Base-by-base conservation (phyloP, 2,888 invertebrate genomes). In the Dorcus parallelipipedus region DNA sequence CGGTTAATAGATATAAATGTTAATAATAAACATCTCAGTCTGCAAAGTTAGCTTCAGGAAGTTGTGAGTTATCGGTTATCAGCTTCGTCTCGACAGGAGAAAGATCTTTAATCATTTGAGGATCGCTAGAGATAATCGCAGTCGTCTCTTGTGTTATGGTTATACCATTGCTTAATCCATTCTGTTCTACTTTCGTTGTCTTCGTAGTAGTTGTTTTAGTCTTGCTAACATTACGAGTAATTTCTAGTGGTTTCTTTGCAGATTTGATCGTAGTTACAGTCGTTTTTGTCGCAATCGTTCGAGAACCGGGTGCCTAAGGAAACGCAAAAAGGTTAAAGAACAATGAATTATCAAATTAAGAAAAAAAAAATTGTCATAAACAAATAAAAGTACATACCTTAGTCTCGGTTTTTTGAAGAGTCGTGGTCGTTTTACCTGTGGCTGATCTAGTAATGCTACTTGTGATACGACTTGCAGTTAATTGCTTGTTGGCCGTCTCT, bases 401-500 rank as follows among this genome's bases (percentile, higher is more conserved):
- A 3, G 67, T 53, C 52, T 73, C 76, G 58, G 70, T 72, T 62
- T 69, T 76, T 39, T 71, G 69, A 3, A 69, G n/a, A 9, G 70
- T 67, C 3, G 72, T 67, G 45, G 66, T 65, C n/a, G 69, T 66
- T 53, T 62, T 67, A 17, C 64, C 48, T 42, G 59, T 56, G 2
- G 66, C 54, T 3, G 68, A 65, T 10, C 62, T 65, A 3, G 67
- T 67, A 17, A 67, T 64, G 9, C 76, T 67, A 14, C 76, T 66
- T 57, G 76, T 52, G 14, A 64, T 67, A 56, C 66, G 61, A 55
- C 65, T 59, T 14, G 71, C 64, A 38, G 71, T 67, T 69, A 88
- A 82, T 71, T 85, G 84, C 71, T 87, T 88, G 74, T 88, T 89
- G 52, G 86, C 86, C 67, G 86, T 84, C 64, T 89, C 88, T 75